phyloP scores from a whole-genome alignment of 2,113 vertebrate genomes.

The Lipophrys pholis region DNA sequence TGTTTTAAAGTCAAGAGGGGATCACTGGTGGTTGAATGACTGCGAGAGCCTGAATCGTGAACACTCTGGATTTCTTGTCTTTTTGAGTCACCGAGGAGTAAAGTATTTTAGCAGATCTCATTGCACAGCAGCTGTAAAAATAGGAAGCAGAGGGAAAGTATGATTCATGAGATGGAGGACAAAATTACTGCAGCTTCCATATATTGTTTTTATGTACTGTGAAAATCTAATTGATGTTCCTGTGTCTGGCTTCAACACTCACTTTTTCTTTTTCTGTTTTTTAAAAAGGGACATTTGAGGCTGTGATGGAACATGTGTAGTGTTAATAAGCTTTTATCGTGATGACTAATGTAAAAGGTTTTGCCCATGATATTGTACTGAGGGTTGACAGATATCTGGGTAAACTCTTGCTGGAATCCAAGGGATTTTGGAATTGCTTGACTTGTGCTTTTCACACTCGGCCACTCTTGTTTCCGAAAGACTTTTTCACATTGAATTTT shows the following conservation, averaged over 20 bases:
- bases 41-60: slow-evolving; percentile 66
- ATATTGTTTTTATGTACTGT: slow-evolving; percentile 44
- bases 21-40: slow-evolving; percentile 56
- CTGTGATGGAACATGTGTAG: not conserved
- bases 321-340: not conserved
- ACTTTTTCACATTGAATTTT: slow-evolving; percentile 16
- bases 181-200: slow-evolving; percentile 56
- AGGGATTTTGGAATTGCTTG: slow-evolving; percentile 16
- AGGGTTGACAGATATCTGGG: not conserved
- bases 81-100: slow-evolving; percentile 71
- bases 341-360: slow-evolving; percentile 7
- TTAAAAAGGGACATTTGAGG: not conserved
- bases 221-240: slow-evolving; percentile 51
- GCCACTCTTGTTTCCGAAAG: slow-evolving; percentile 3
- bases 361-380: slow-evolving; percentile 10
- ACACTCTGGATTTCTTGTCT: slow-evolving; percentile 69
- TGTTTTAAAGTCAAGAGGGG: slow-evolving; percentile 57
- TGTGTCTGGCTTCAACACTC: slow-evolving; percentile 33
- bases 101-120: slow-evolving; percentile 79
- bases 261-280: too few species aligned
- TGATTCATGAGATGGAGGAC: slow-evolving; percentile 79
- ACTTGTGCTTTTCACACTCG: not conserved
- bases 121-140: slow-evolving; percentile 85
- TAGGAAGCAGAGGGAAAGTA: slow-evolving; percentile 77
- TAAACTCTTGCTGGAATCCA: not conserved